Evolutionary conservation across 2,797 vertebrate genomes (phyloP), one percentile per base, ranked within the genome.

Genomic region (Takifugu ocellatus): DNA sequence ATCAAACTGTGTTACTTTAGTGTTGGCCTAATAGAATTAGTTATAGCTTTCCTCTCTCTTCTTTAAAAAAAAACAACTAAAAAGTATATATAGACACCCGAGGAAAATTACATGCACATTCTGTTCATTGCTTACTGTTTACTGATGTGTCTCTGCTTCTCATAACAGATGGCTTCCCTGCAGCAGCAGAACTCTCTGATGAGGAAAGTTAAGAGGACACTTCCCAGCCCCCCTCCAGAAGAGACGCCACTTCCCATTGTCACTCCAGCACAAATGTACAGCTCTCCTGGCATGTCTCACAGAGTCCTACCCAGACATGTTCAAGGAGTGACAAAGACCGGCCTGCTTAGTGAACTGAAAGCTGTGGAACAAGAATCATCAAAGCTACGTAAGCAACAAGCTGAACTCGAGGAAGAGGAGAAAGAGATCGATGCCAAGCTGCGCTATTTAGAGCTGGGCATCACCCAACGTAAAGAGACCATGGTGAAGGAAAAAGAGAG

Each of bases 401-500:
- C 95, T 0, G 97, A 99, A 82, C 87, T 99, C 67, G 97, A 99
- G 0, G 97, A 99, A 73, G 97, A 99, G 74, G 97, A 99, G 84
- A 99, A 99, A 82, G 97, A 99, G 88, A 99, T 99, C 1, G 97
- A 99, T 2, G 97, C 97, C 51, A 99, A 98, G 83, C 87, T 99
- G 66, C 96, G 98, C 63, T 98, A 96, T 84, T 85, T 99, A 77
- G 97, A 99, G 83, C 83, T 98, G 52, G 97, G 97, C 49, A 99
- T 99, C 75, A 94, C 93, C 11, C 97, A 98, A 56, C 94, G 97
- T 58, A 99, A 99, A 69, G 97, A 99, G 79, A 96, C 96, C 0
- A 87, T 98, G 85, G 91, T 96, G 67, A 98, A 97, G 80, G 97
- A 99, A 27, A 89, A 94, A 26, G 93, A 94, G 15, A 90, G 92